These are phyloP conservation scores for Xerus rutilus DNA, from an alignment of 2,797 vertebrate genomes.

Conservation along the genomic window DNA sequence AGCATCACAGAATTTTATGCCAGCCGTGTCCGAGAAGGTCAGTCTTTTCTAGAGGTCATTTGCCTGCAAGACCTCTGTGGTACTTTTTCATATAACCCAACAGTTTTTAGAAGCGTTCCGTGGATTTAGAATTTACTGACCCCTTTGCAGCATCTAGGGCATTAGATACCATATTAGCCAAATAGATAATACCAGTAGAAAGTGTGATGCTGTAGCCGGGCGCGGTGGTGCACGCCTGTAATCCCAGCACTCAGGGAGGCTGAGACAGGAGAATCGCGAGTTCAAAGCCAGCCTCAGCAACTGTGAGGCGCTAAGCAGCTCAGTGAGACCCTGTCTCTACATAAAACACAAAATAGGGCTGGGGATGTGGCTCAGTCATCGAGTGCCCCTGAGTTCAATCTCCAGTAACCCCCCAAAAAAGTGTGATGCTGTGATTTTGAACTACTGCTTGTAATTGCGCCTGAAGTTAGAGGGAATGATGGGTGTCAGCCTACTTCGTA, in stretches of 20 bases:
- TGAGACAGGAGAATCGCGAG: too few relatives aligned
- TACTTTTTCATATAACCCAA: neutral
- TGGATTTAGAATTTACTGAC: conserved; percentile 21
- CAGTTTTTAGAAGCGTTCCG: neutral
- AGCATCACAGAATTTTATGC: neutral
- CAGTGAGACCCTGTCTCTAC: too few relatives aligned
- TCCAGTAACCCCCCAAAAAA: neutral
- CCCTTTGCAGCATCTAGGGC: neutral
- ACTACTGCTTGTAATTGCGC: neutral
- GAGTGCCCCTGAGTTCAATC: too few relatives aligned
- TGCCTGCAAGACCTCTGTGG: neutral
- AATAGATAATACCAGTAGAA: neutral
- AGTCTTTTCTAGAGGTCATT: neutral
- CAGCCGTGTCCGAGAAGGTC: neutral
- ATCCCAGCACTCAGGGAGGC: too few relatives aligned
- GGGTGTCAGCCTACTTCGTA: neutral
- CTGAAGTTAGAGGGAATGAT: neutral
- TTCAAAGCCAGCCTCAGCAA: too few relatives aligned
- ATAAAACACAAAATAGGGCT: too few relatives aligned
- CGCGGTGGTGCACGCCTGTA: too few relatives aligned
- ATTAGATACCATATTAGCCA: neutral
- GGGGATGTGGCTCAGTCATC: too few relatives aligned
- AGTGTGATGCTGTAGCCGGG: neutral
- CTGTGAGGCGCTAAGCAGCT: too few relatives aligned
- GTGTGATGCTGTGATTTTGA: neutral